Conservation (phyloP, 1,140 invertebrate species). For the Dermatophagoides farinae region DNA sequence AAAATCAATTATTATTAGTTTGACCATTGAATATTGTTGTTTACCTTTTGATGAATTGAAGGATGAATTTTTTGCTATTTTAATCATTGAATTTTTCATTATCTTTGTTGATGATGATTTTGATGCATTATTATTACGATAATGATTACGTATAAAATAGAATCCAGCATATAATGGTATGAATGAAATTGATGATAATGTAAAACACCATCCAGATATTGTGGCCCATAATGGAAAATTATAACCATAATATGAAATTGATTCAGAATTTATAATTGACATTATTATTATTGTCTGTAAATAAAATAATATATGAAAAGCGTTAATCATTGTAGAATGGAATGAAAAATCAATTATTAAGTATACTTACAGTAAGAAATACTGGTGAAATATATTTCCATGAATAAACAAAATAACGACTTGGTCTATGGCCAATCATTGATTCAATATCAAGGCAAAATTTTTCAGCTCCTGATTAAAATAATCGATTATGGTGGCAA, state of each 20-base stretch:
- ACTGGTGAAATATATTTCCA: slow-evolving; percentile 34
- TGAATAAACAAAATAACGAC: slow-evolving; percentile 31
- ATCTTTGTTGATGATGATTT: too few species aligned
- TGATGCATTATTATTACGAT: too few species aligned
- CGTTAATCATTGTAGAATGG: background rate
- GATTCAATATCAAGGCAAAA: slow-evolving; percentile 40
- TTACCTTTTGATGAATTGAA: too few species aligned
- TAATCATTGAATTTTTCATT: too few species aligned
- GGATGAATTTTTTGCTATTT: too few species aligned
- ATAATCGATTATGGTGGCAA: background rate
- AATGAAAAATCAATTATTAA: background rate
- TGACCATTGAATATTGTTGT: too few species aligned
- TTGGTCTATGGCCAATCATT: slow-evolving; percentile 30
- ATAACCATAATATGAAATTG: slow-evolving; percentile 43
- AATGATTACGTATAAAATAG: background rate
- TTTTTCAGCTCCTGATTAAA: slow-evolving; percentile 34
- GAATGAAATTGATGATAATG: slow-evolving; percentile 47
- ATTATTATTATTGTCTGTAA: slow-evolving; percentile 46
- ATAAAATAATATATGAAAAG: too few species aligned
- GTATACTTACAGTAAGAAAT: slow-evolving; percentile 28
- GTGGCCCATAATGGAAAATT: slow-evolving; percentile 48
- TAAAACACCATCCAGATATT: slow-evolving; percentile 45
- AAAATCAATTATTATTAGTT: too few species aligned
- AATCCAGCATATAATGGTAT: slow-evolving; percentile 30
- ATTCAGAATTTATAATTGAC: slow-evolving; percentile 42